Evolutionary conservation across 30 jellyfish, hydroid and myxozoan genomes (phyloP).

Genomic region (Aurelia aurita): DNA sequence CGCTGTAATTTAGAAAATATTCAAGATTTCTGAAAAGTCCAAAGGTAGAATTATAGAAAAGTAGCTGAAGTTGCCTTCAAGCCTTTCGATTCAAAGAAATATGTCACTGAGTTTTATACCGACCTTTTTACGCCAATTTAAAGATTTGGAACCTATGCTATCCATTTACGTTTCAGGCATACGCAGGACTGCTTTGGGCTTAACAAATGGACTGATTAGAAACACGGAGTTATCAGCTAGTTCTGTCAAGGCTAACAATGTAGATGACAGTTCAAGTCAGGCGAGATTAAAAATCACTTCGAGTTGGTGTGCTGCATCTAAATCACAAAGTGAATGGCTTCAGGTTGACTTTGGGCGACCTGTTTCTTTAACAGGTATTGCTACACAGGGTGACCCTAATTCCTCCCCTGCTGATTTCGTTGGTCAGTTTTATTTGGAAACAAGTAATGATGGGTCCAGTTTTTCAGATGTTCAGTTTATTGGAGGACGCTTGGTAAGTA

Average conservation of each 20-base stretch:
- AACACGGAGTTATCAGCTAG: background rate
- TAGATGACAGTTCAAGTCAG: background rate
- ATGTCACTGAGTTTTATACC: no score
- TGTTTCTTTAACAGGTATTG: background rate
- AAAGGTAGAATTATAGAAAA: no score
- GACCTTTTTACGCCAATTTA: no score
- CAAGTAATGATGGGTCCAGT: background rate
- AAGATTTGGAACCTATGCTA: no score
- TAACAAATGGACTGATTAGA: background rate
- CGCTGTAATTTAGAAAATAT: no score
- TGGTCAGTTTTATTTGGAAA: background rate
- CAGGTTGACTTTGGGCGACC: background rate
- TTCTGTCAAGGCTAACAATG: background rate
- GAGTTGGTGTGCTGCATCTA: background rate
- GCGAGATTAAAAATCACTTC: constrained; percentile 2
- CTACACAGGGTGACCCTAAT: background rate
- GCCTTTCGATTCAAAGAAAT: no score
- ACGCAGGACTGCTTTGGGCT: background rate
- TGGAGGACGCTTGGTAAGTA: no score
- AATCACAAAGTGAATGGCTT: background rate
- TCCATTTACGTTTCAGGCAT: background rate
- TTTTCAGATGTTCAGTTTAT: background rate
- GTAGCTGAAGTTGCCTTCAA: no score
- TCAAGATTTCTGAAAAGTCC: no score
- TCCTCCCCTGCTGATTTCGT: background rate